phyloP scores from a whole-genome alignment of 2,888 invertebrate genomes.

The Mesoligia furuncula region DNA sequence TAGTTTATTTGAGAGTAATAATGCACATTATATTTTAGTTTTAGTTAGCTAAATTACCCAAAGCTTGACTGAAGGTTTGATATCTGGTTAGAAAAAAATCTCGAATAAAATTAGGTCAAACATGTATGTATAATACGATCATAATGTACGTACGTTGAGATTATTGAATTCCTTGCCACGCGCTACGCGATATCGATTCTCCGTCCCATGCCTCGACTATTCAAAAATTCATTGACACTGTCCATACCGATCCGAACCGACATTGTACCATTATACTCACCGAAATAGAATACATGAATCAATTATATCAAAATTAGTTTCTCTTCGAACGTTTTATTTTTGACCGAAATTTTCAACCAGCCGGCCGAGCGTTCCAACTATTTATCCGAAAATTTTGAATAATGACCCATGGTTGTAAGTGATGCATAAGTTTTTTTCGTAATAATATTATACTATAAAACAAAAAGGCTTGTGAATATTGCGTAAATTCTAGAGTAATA shows the following conservation, averaged over 20 bases:
- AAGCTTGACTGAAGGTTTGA: slow-evolving; percentile 54
- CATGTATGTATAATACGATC: slow-evolving; percentile 42
- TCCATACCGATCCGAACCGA: slow-evolving; percentile 82
- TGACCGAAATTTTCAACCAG: slow-evolving; percentile 7
- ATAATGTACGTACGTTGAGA: slow-evolving; percentile 60
- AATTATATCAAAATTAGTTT: slow-evolving; percentile 61
- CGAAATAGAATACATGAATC: slow-evolving; percentile 69
- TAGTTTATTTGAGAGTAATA: slow-evolving; percentile 61
- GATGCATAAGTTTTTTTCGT: slow-evolving; percentile 44
- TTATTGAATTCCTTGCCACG: slow-evolving; percentile 79
- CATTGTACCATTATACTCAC: slow-evolving; percentile 69
- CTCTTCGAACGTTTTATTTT: slow-evolving; percentile 24
- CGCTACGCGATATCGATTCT: slow-evolving; percentile 85
- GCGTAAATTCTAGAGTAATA: slow-evolving; percentile 72
- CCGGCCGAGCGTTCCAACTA: slow-evolving; percentile 4
- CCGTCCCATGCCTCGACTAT: slow-evolving; percentile 87
- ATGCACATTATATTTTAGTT: slow-evolving; percentile 47
- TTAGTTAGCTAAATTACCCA: slow-evolving; percentile 49
- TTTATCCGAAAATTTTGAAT: slow-evolving; percentile 18
- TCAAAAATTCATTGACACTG: slow-evolving; percentile 88
- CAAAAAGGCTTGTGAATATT: slow-evolving; percentile 85
- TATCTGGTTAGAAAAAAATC: slow-evolving; percentile 38
- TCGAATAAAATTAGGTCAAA: slow-evolving; percentile 43
- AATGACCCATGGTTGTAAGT: slow-evolving; percentile 47
- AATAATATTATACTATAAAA: slow-evolving; percentile 60